Base-by-base conservation (phyloP, 2,888 invertebrate species). In the Deilephila porcellus region DNA sequence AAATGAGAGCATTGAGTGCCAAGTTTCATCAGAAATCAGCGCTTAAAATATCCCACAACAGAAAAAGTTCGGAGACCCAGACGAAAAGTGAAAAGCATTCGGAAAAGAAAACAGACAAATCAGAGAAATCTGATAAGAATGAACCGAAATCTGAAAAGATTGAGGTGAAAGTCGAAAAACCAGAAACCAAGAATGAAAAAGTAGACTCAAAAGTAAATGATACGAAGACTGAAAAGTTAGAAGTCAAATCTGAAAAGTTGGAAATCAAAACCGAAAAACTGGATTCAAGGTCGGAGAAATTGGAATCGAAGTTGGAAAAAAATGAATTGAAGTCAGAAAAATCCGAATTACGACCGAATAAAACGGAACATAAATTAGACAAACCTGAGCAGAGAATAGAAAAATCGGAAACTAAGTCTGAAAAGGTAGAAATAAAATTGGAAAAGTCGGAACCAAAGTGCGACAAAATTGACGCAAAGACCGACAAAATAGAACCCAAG, bases 1-100 rank as follows among this genome's bases (percentile, higher is more conserved):
- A 95, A 77, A 95, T 95, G 95, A 83, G 95, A 79, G 94, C 95
- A 0, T 80, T 95, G 0, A 93, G 94, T 76, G 90, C 92, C 0
- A 93, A 93, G 74, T 93, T 92, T 77, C 91, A 91, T 76, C 90
- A 93, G 17, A 93, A 93, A 75, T 83, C 93, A 29, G 86, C 90
- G 0, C 78, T 91, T 1, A 93, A 92, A 76, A 84, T 93, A 72
- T 79, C 88, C 0, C 86, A 88, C 25, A 86, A 79, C 64, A 87
- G 91, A 56, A 93, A 93, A 75, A 93, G 91, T 71, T 83, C 87
- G 8, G 93, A 93, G 1, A 81, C 82, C 2, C 90, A 88, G 74
- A 83, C 81, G 4, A 91, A 88, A 73, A 64, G 80, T 4, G 90
- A 88, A 0, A 89, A 90, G 76, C 73, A 81, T 2, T 45, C 79